phyloP scores from a whole-genome alignment of 2,888 invertebrate genomes.

The Nomada fucata region DNA sequence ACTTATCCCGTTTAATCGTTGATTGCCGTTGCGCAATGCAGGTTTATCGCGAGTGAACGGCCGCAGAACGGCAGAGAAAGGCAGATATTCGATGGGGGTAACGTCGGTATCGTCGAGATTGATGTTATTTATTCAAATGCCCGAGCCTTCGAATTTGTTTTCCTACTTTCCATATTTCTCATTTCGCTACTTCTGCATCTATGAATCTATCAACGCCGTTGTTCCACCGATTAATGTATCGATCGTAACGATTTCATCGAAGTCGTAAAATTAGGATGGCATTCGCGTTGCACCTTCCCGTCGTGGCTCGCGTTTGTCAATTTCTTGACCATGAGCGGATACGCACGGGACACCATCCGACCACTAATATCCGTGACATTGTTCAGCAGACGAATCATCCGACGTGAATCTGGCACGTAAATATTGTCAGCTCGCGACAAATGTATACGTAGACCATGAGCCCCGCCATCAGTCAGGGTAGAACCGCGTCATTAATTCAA shows the following conservation, averaged over 20 bases:
- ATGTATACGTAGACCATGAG: constrained; percentile 63
- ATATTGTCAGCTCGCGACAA: constrained; percentile 68
- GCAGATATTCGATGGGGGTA: too few relatives aligned
- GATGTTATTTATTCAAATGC: too few relatives aligned
- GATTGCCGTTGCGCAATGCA: not conserved
- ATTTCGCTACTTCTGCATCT: not conserved
- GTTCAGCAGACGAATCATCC: constrained; percentile 34
- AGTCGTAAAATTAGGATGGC: too few relatives aligned
- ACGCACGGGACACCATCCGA: constrained; percentile 13
- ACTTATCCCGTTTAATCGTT: not conserved
- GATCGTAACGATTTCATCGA: too few relatives aligned
- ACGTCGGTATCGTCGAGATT: too few relatives aligned
- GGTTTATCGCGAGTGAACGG: not conserved
- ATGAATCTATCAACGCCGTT: not conserved
- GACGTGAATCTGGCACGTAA: constrained; percentile 64
- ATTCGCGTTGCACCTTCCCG: constrained; percentile 12
- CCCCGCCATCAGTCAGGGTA: constrained; percentile 63
- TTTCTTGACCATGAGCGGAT: constrained; percentile 49
- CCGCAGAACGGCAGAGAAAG: not conserved
- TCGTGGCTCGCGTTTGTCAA: constrained; percentile 20
- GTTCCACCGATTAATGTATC: not conserved
- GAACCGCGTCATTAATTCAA: constrained; percentile 69
- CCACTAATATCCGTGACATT: constrained; percentile 50
- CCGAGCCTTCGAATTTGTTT: too few relatives aligned
- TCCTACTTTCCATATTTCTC: too few relatives aligned